Conservation (phyloP, 1,140 invertebrate genomes). For the Venustaconcha ellipsiformis region DNA sequence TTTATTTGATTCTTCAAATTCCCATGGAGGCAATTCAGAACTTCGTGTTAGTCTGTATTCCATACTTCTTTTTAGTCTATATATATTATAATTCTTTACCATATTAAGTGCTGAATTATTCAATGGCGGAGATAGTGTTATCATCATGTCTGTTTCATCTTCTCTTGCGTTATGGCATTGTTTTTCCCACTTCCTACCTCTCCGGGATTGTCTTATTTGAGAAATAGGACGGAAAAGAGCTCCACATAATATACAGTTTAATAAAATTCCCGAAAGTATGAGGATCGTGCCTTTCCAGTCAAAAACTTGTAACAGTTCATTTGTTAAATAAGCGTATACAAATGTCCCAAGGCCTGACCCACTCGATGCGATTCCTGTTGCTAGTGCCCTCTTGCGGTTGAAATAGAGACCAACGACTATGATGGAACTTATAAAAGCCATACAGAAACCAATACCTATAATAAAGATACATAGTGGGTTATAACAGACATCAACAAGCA, state of each 20-base stretch:
- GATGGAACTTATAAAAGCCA: conserved; percentile 83
- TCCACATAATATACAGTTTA: conserved; percentile 83
- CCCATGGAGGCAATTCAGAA: no score
- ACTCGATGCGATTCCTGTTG: conserved; percentile 84
- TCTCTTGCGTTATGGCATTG: no score
- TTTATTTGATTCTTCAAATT: no score
- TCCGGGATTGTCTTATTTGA: background rate
- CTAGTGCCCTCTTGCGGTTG: conserved; percentile 87
- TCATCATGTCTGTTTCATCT: no score
- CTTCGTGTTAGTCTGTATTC: no score
- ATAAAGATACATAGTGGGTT: conserved; percentile 21
- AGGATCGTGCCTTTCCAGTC: conserved; percentile 75
- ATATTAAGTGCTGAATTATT: no score
- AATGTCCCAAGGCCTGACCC: conserved; percentile 66
- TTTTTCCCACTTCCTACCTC: no score
- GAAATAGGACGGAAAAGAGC: conserved; percentile 81
- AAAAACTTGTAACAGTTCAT: conserved; percentile 53
- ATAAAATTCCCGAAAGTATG: conserved; percentile 83
- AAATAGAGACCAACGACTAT: conserved; percentile 88
- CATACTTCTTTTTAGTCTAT: no score
- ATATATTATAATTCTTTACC: no score
- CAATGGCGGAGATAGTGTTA: no score
- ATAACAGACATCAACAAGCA: background rate
- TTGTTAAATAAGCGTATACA: conserved; percentile 58
- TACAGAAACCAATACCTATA: conserved; percentile 85